phyloP scores from a whole-genome alignment of 2,797 vertebrate species.

The Podargus strigoides region DNA sequence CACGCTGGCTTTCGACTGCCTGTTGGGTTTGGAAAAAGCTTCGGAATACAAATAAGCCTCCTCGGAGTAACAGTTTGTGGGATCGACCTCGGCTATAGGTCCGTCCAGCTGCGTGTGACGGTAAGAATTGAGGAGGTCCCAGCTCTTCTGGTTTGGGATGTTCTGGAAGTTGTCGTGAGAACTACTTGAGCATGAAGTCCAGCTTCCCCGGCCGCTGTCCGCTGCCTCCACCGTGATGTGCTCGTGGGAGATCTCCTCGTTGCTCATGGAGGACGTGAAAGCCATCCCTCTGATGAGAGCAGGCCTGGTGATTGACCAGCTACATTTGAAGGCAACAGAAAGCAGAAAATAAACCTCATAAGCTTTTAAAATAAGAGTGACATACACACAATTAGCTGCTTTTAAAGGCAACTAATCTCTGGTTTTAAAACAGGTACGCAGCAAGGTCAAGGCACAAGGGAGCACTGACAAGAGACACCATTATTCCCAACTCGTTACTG shows the following conservation, averaged over 20 bases:
- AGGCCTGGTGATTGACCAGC: constrained; percentile 72
- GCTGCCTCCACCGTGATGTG: constrained; percentile 81
- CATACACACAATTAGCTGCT: fast-evolving
- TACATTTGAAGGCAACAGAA: constrained; percentile 13
- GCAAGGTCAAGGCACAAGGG: background rate
- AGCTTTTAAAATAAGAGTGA: background rate
- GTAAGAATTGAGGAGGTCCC: constrained; percentile 81
- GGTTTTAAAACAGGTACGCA: background rate
- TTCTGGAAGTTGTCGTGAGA: constrained; percentile 95
- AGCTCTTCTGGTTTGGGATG: constrained; percentile 83
- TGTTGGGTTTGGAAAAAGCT: constrained; percentile 67
- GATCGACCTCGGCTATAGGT: constrained; percentile 83
- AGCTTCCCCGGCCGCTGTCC: constrained; percentile 93
- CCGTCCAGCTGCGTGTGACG: constrained; percentile 81
- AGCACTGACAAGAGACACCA: background rate
- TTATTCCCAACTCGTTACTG: background rate
- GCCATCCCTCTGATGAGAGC: constrained; percentile 72
- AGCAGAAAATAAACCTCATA: background rate
- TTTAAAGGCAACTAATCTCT: background rate
- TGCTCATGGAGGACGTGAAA: constrained; percentile 83
- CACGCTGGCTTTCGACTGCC: constrained; percentile 73
- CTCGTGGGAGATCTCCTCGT: constrained; percentile 87
- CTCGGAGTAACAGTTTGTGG: constrained; percentile 63
- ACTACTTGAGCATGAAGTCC: constrained; percentile 95
- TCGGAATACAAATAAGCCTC: constrained; percentile 66